Percentiles rank a stretch among this genome's conserved stretches.
Evolutionary conservation across 2,888 invertebrate species (phyloP).

Genomic region (Aporophyla nigra): DNA sequence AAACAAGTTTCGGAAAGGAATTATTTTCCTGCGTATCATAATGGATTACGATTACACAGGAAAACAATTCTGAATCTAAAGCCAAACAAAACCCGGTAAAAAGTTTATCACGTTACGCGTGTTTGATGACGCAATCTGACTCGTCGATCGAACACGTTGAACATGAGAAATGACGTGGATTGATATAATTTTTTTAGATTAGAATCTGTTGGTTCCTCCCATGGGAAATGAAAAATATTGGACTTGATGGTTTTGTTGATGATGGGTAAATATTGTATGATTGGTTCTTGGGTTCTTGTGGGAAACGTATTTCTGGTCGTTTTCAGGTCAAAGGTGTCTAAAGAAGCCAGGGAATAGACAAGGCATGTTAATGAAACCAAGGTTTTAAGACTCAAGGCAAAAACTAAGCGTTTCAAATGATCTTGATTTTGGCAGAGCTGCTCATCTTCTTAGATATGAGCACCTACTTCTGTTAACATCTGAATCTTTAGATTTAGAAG

Average conservation of each 20-base stretch:
- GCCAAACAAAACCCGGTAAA: constrained; percentile 14
- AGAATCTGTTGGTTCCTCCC: constrained; percentile 17
- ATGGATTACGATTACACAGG: not conserved
- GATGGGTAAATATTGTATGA: not conserved
- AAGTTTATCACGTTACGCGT: constrained; percentile 18
- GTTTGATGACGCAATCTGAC: constrained; percentile 15
- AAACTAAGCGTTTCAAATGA: too few species aligned
- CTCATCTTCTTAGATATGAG: too few species aligned
- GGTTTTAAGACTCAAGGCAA: too few species aligned
- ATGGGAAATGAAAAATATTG: constrained; percentile 34
- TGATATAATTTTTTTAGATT: constrained; percentile 44
- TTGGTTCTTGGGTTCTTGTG: not conserved
- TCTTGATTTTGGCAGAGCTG: too few species aligned
- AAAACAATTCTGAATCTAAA: not conserved
- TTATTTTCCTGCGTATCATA: not conserved
- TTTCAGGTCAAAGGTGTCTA: not conserved
- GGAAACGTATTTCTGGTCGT: not conserved
- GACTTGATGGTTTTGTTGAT: constrained; percentile 4
- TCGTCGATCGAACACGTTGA: constrained; percentile 15
- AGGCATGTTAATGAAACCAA: too few species aligned
- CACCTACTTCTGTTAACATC: too few species aligned
- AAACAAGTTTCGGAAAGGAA: not conserved
- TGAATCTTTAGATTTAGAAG: too few species aligned
- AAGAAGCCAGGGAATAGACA: too few species aligned
- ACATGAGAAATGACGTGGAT: constrained; percentile 25